Percentiles rank a stretch among this genome's conserved stretches.
phyloP scores from a whole-genome alignment of 1,140 invertebrate genomes.

The Matsumurasca onukii region DNA sequence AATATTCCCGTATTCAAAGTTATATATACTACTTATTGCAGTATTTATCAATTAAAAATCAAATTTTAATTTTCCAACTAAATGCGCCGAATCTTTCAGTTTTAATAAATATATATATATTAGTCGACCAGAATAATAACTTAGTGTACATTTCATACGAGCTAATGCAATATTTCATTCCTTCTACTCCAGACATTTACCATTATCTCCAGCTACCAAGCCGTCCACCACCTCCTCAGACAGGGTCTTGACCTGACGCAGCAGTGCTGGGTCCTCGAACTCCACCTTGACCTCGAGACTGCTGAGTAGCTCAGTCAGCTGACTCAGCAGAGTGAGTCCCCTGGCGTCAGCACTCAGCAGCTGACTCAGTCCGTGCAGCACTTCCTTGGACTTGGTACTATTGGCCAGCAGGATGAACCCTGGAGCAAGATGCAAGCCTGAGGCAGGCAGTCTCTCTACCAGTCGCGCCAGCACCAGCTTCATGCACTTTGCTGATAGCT shows the following conservation, averaged over 20 bases:
- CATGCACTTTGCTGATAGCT: constrained; percentile 61
- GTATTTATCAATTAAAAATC: too few species aligned
- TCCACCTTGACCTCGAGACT: constrained; percentile 72
- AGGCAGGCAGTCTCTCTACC: constrained; percentile 66
- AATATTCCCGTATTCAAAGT: too few species aligned
- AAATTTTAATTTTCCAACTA: too few species aligned
- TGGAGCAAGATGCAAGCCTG: constrained; percentile 58
- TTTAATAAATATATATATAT: too few species aligned
- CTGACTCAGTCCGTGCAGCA: neutral
- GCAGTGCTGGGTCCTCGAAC: constrained; percentile 55
- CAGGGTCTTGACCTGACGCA: neutral
- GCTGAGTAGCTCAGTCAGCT: constrained; percentile 51
- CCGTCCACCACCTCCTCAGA: constrained; percentile 15
- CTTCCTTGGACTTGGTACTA: constrained; percentile 16
- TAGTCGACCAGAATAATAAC: too few species aligned
- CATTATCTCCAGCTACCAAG: too few species aligned
- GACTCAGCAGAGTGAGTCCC: neutral
- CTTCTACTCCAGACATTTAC: too few species aligned
- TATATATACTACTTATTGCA: too few species aligned
- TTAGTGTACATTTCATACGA: too few species aligned
- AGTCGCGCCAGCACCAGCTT: constrained; percentile 76
- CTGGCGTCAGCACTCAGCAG: neutral
- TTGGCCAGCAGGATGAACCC: constrained; percentile 28
- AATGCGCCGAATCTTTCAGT: too few species aligned
- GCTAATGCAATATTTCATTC: too few species aligned